Percentiles rank a stretch among this genome's conserved stretches.
These are phyloP conservation scores for Drosophila melanica DNA, from an alignment of 1,140 invertebrate genomes.

Conservation along the genomic window DNA sequence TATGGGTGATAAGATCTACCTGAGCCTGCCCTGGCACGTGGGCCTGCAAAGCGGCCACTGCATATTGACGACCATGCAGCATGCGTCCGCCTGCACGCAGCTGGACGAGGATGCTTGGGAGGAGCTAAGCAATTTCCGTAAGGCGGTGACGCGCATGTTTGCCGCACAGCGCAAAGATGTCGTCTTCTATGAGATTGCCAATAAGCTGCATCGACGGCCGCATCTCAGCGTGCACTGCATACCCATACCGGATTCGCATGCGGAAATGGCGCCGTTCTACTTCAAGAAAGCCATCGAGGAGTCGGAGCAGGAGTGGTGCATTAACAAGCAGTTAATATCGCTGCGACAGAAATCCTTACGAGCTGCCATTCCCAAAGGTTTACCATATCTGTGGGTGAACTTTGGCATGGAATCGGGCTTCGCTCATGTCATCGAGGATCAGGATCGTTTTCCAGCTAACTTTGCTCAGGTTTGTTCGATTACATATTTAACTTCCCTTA, in stretches of 20 bases:
- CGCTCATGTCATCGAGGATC: conserved; percentile 98
- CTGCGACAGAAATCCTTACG: conserved; percentile 90
- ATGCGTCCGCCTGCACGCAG: conserved; percentile 90
- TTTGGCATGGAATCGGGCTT: conserved; percentile 96
- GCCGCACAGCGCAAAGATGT: conserved; percentile 89
- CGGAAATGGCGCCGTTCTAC: conserved; percentile 94
- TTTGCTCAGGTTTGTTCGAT: conserved; percentile 93
- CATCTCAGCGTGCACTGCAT: conserved; percentile 96
- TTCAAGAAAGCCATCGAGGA: conserved; percentile 99
- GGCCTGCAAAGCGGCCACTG: conserved; percentile 95
- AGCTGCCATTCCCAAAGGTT: conserved; percentile 94
- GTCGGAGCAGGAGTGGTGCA: conserved; percentile 96
- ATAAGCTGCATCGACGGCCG: conserved; percentile 89
- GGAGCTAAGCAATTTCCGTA: conserved; percentile 92
- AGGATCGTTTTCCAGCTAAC: conserved; percentile 92
- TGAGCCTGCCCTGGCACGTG: conserved; percentile 90
- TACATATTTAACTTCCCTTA: not conserved
- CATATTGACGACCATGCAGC: conserved; percentile 93
- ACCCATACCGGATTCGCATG: conserved; percentile 89
- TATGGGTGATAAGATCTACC: conserved; percentile 91
- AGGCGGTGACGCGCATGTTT: conserved; percentile 92
- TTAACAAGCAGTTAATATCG: conserved; percentile 97
- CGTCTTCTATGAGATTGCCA: conserved; percentile 96
- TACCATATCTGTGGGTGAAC: conserved; percentile 97
- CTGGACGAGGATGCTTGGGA: conserved; percentile 97